Evolutionary conservation across 1,140 invertebrate genomes (phyloP).

Genomic region (Drosophila tristis): DNA sequence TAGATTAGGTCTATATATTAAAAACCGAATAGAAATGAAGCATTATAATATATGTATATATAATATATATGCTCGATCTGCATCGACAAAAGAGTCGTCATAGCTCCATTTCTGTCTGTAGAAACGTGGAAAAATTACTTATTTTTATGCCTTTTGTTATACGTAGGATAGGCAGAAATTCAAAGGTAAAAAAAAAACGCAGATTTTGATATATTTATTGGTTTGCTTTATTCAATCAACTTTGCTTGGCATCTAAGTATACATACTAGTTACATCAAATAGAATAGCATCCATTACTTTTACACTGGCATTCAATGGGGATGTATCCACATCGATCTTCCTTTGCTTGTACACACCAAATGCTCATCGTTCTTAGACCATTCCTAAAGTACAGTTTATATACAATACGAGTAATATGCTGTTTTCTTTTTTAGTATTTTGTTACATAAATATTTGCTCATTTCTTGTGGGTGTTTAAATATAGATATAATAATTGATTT

Average conservation of each 20-base stretch:
- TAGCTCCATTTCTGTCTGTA: too few relatives aligned
- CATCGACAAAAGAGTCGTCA: too few relatives aligned
- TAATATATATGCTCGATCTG: too few relatives aligned
- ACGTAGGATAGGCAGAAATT: not conserved
- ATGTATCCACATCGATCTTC: slow-evolving; percentile 21
- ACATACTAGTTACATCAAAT: slow-evolving; percentile 14
- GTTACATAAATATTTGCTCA: slow-evolving; percentile 42
- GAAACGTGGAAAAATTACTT: too few relatives aligned
- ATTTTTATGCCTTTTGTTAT: too few relatives aligned
- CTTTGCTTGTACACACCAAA: slow-evolving; percentile 75
- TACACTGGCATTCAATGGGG: slow-evolving; percentile 23
- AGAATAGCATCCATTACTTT: slow-evolving; percentile 21
- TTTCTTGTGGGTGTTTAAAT: slow-evolving; percentile 19
- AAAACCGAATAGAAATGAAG: too few relatives aligned
- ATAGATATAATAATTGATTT: slow-evolving; percentile 49
- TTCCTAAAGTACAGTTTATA: slow-evolving; percentile 52
- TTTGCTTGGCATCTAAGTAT: slow-evolving; percentile 52
- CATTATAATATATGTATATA: too few relatives aligned
- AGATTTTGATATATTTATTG: slow-evolving; percentile 6
- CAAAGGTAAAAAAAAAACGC: not conserved
- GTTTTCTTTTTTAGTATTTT: slow-evolving; percentile 41
- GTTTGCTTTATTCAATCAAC: slow-evolving; percentile 60
- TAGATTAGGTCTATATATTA: too few relatives aligned
- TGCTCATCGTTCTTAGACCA: slow-evolving; percentile 59
- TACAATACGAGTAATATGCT: slow-evolving; percentile 58